Evolutionary conservation across 1,140 invertebrate species (phyloP), one percentile per base, ranked within the genome.

Genomic region (Kradibia gibbosae): DNA sequence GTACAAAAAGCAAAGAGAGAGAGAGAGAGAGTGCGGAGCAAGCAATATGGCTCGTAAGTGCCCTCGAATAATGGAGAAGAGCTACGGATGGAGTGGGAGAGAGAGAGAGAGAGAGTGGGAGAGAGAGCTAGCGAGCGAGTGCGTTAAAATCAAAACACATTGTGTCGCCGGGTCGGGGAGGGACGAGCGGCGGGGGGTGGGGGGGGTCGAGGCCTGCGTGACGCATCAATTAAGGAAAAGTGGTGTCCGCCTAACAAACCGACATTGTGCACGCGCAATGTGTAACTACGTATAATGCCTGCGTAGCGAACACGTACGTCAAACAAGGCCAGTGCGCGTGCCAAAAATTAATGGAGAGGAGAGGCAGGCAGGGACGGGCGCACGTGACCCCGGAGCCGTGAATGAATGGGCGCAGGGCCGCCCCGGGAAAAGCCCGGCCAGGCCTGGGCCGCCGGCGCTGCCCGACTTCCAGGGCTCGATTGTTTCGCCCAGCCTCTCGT

Each of bases 261-360:
- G 50, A 28, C 28, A 8, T 34, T 31, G 48, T 53, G 50, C 45
- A 55, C 31, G 72, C 45, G 72, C 20, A 20, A 55, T 74, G 11
- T 17, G 62, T 67, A 39, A 39, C 20, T 20, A 50, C 10, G n/a
- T 48, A 48, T 28, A 48, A 73, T 13, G 57, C 36, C 39, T 48
- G 75, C 53, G 42, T 65, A 65, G 60, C 62, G 53, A 25, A 50
- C 77, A 70, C 39, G 53, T 72, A 77, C 77, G 62, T 78, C 81
- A 83, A 84, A 84, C 82, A 84, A 81, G 80, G 75, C 17, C 28
- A 39, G 34, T 28, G 25, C 84, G 78, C 83, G 82, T 83, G 80
- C 71, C 77, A 42, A 62, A 75, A 82, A 85, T 83, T 74, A 83
- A 83, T 81, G 82, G 80, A 79, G 5, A 77, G n/a, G n/a, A n/a